phyloP scores from a whole-genome alignment of 1,140 invertebrate species.

The Ceratina australensis region DNA sequence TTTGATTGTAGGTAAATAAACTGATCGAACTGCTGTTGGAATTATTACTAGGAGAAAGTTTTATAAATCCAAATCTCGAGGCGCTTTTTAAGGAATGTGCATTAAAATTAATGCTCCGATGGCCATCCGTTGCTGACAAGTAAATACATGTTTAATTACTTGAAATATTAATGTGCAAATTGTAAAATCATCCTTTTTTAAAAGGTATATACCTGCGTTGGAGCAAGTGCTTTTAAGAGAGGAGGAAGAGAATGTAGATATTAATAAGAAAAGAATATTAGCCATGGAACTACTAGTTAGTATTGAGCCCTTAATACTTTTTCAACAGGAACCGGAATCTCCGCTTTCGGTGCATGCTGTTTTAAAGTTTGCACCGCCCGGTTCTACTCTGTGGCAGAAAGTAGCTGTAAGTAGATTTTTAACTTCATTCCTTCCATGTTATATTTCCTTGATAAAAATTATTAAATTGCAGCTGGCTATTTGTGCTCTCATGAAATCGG shows the following conservation, averaged over 20 bases:
- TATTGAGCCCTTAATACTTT: constrained; percentile 73
- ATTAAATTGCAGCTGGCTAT: constrained; percentile 68
- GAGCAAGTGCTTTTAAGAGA: constrained; percentile 69
- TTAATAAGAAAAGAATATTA: constrained; percentile 68
- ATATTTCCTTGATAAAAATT: constrained; percentile 4
- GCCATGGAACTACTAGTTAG: constrained; percentile 74
- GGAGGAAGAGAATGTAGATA: constrained; percentile 63
- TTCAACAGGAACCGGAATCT: constrained; percentile 66
- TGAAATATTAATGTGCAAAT: not conserved
- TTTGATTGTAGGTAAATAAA: constrained; percentile 73
- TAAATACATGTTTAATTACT: constrained; percentile 35
- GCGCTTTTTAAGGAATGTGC: constrained; percentile 75
- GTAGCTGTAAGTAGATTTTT: constrained; percentile 68
- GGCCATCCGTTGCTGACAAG: constrained; percentile 76
- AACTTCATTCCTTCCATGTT: not conserved
- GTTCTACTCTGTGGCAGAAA: constrained; percentile 74
- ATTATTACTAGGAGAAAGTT: constrained; percentile 74
- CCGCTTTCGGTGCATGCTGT: constrained; percentile 69
- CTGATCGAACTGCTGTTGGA: constrained; percentile 75
- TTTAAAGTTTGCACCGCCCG: constrained; percentile 65
- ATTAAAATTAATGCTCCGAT: constrained; percentile 77
- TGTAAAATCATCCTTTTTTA: constrained; percentile 2
- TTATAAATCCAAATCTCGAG: constrained; percentile 76
- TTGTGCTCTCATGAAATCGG: constrained; percentile 74
- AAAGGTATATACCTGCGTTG: constrained; percentile 73